A percentile compares a stretch with the other conserved stretches of the same genome.
Conservation (phyloP, 2,888 invertebrate genomes). For the Carabus problematicus region DNA sequence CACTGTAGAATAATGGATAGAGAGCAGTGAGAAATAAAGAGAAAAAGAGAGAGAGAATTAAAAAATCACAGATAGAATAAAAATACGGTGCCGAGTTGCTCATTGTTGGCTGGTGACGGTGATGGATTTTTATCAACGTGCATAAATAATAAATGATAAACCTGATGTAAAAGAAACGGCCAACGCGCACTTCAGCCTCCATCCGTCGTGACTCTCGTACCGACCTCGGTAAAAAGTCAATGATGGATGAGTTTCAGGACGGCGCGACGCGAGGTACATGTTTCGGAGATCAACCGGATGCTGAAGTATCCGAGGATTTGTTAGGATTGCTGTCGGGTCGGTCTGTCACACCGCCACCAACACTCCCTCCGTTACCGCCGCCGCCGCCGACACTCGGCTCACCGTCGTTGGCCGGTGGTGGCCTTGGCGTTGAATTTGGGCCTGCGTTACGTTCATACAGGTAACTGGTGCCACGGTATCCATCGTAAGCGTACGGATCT, state of each 20-base stretch:
- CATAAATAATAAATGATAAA: conserved; percentile 18
- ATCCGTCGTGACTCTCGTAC: neutral
- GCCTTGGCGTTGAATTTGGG: conserved; percentile 56
- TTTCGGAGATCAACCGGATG: conserved; percentile 28
- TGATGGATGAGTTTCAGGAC: conserved; percentile 7
- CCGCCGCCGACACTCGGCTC: conserved; percentile 45
- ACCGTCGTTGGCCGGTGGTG: conserved; percentile 50
- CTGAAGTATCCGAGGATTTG: conserved; percentile 21
- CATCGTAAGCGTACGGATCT: conserved; percentile 51
- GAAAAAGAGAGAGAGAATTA: neutral
- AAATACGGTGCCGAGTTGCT: conserved; percentile 1
- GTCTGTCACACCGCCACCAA: conserved; percentile 18
- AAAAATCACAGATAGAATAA: conserved; percentile 17
- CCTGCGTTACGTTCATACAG: conserved; percentile 64
- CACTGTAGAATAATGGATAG: too few relatives aligned
- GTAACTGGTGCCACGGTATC: conserved; percentile 62
- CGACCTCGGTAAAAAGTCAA: neutral
- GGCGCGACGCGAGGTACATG: conserved; percentile 6
- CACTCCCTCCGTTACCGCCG: too few relatives aligned
- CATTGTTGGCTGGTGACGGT: conserved; percentile 2
- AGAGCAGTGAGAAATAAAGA: neutral
- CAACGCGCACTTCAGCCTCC: neutral
- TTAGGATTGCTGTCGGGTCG: conserved; percentile 30
- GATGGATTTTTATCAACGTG: conserved; percentile 14
- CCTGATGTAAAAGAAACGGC: conserved; percentile 2